Base-by-base conservation (phyloP, 2,888 invertebrate genomes). In the Aleiodes testaceus region DNA sequence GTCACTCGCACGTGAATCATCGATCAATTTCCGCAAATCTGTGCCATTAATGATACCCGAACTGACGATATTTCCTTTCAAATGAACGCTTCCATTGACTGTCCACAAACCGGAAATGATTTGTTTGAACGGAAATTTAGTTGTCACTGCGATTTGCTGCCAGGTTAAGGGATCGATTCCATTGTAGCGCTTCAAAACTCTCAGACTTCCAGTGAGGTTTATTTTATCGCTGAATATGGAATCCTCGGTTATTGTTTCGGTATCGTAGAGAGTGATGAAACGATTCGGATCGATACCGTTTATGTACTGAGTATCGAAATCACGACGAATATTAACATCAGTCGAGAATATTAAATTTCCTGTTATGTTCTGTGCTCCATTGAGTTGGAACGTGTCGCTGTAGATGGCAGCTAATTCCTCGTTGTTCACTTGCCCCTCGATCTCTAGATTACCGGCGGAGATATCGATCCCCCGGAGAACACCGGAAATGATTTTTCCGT, bases 71-170 rank as follows among this genome's bases (percentile, higher is more conserved):
- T 85, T 75, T 18, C 85, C 80, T n/a, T 81, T 74, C 47, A 90
- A 88, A 42, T 82, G 78, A 14, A 89, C 77, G 69, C 88, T 85
- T 4, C 85, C 84, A 26, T 81, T 72, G 1, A 89, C 76, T 1
- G 80, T 87, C 91, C 91, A 91, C 36, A 87, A 86, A 4, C 89
- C 89, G 9, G 81, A 83, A 5, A 91, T 84, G 3, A 81, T 79
- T 79, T 91, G 90, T 7, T 81, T 76, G 0, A 81, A 44, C 2
- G 68, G 53, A 49, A 66, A 69, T 11, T 44, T 72, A 11, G 50
- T 78, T 2, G 55, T 77, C 5, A 85, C 72, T 1, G 78, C 77
- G 6, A 67, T 55, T 0, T 73, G 75, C 16, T 79, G 69, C 85
- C 84, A 85, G n/a, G 73, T 73, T 16, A 45, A 49, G 0, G 73